Base-by-base conservation (phyloP, 2,113 vertebrate genomes). In the Chrysochloris asiatica region DNA sequence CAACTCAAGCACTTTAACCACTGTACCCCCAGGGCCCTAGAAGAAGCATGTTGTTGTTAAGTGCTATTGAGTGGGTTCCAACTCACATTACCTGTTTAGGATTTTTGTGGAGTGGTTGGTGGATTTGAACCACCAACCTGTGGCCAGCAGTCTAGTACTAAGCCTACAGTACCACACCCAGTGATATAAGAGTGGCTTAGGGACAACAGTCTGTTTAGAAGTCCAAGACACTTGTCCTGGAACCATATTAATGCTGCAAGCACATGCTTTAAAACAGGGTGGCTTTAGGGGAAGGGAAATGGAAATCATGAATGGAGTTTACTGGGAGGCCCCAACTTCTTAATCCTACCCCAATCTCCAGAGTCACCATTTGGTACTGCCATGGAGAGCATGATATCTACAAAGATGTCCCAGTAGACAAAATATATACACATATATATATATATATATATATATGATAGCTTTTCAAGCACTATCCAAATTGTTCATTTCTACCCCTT, bases 401-500 rank as follows among this genome's bases (percentile, higher is more conserved):
- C 21, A 72, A 61, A 76, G 79, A 83, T 82, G 9, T 45, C 67
- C 33, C 61, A 38, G 47, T 33, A 59, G 59, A 61, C 43, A 33
- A 56, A n/a, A n/a, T n/a, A n/a, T n/a, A n/a, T n/a, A n/a, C n/a
- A n/a, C n/a, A n/a, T n/a, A n/a, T n/a, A n/a, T n/a, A n/a, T n/a
- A n/a, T n/a, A n/a, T n/a, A 83, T 56, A 85, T 11, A 56, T 22
- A 76, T 65, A 24, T 48, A 10, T 4, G 50, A 6, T 38, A 59
- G 76, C 50, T 30, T 93, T 52, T n/a, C 81, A 86, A 92, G 30
- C 14, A 87, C 73, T 36, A 59, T 10, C 26, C 56, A 86, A 80
- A 89, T 93, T 91, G 41, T 61, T 48, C 65, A 6, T 36, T 8
- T 50, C 59, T 93, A 24, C 59, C 26, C 26, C 59, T 26, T 13